Evolutionary conservation across 2,797 vertebrate genomes (phyloP).

Genomic region (Picus viridis): DNA sequence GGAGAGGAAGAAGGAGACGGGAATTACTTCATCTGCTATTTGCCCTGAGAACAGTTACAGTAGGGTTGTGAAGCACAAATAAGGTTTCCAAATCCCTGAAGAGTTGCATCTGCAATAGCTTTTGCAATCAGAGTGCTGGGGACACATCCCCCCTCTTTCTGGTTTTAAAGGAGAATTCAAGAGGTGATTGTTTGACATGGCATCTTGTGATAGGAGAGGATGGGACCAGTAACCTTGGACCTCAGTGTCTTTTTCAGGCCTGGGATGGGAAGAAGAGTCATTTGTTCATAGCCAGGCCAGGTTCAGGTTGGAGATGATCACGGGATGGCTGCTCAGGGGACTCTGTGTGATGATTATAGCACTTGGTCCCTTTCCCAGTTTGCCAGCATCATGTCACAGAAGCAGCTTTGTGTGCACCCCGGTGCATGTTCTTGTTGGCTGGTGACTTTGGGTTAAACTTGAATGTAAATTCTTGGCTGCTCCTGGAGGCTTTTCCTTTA

Average conservation of each 20-base stretch:
- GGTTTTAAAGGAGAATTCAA: background rate
- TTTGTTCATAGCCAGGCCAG: background rate
- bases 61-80: background rate
- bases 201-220: background rate
- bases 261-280: background rate
- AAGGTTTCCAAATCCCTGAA: background rate
- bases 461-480: slow-evolving; percentile 56
- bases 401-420: slow-evolving; percentile 50
- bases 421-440: slow-evolving; percentile 47
- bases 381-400: slow-evolving; percentile 9
- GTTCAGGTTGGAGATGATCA: slow-evolving; percentile 1
- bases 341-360: slow-evolving; percentile 3
- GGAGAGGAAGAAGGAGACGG: background rate
- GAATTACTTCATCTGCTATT: background rate
- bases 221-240: background rate
- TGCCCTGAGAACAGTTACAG: background rate
- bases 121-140: background rate
- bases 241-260: fast-evolving
- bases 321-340: background rate
- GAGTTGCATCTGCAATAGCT: background rate
- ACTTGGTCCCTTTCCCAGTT: slow-evolving; percentile 8
- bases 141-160: background rate
- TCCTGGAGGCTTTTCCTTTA: slow-evolving; percentile 40
- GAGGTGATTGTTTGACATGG: background rate
- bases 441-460: slow-evolving; percentile 65